A percentile compares a stretch with the other conserved stretches of the same genome.
phyloP scores from a whole-genome alignment of 2,113 vertebrate species.

The Hippopotamus amphibius region DNA sequence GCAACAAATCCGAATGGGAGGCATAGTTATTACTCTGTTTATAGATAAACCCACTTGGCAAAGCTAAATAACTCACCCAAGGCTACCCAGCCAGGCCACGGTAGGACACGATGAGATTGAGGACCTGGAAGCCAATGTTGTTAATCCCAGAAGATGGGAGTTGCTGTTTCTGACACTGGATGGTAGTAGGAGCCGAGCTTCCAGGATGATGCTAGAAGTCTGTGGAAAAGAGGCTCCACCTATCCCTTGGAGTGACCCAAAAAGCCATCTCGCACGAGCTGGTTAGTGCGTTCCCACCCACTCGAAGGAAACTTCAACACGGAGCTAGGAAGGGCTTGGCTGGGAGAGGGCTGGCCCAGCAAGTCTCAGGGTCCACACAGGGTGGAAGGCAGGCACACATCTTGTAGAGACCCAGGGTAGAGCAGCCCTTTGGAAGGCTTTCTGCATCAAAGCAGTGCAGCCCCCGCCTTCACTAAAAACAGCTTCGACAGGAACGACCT shows the following conservation, averaged over 20 bases:
- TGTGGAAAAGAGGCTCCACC: neutral
- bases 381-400: neutral
- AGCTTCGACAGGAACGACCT: neutral
- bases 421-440: neutral
- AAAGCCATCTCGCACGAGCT: neutral
- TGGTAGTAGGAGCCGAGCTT: neutral
- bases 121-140: neutral
- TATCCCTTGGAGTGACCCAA: neutral
- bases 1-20: neutral
- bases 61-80: neutral
- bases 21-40: neutral
- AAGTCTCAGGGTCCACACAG: slow-evolving; percentile 65
- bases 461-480: neutral
- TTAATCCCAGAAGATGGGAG: neutral
- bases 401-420: neutral
- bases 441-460: neutral
- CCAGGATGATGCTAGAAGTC: neutral
- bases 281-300: slow-evolving; percentile 70
- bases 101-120: neutral
- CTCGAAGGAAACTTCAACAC: slow-evolving; percentile 75
- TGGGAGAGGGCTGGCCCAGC: slow-evolving; percentile 77
- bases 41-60: neutral
- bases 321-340: slow-evolving; percentile 75
- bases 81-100: accelerated
- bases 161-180: neutral